Conservation (phyloP, 2,797 vertebrate genomes). For the Taenioides sp. region DNA sequence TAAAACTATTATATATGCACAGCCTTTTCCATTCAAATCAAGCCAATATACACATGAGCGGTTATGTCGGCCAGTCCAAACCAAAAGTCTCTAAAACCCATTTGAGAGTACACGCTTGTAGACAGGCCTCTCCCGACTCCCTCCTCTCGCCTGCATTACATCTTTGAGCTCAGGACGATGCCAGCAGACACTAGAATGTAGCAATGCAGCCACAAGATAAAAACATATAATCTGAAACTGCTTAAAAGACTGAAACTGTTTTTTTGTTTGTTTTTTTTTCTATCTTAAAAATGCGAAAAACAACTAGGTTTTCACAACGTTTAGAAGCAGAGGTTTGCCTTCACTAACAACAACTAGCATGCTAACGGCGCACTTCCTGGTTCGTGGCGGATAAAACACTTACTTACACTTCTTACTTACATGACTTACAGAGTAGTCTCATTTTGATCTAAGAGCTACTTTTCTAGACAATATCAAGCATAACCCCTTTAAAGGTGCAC, state of each 20-base stretch:
- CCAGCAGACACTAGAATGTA: constrained; percentile 55
- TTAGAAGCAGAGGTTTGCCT: too few relatives aligned
- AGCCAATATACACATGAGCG: neutral
- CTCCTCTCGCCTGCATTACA: constrained; percentile 27
- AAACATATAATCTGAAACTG: constrained; percentile 34
- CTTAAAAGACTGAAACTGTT: neutral
- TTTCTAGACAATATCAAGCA: too few relatives aligned
- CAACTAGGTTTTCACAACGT: too few relatives aligned
- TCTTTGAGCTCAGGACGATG: constrained; percentile 45
- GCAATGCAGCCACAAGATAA: constrained; percentile 23
- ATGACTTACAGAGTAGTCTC: too few relatives aligned
- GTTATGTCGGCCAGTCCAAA: neutral
- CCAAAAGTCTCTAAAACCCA: constrained; percentile 1
- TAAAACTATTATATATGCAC: neutral
- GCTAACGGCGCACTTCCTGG: too few relatives aligned
- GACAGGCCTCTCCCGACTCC: constrained; percentile 36
- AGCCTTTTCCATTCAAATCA: neutral
- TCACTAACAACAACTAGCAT: too few relatives aligned
- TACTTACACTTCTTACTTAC: too few relatives aligned
- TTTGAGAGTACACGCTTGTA: constrained; percentile 10
- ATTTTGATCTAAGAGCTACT: too few relatives aligned
- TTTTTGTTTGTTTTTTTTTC: too few relatives aligned
- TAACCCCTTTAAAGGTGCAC: too few relatives aligned
- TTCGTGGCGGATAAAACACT: too few relatives aligned
- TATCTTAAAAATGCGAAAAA: too few relatives aligned